These are phyloP conservation scores for Semnornis frantzii DNA, from an alignment of 2,113 vertebrate species.

Conservation along the genomic window DNA sequence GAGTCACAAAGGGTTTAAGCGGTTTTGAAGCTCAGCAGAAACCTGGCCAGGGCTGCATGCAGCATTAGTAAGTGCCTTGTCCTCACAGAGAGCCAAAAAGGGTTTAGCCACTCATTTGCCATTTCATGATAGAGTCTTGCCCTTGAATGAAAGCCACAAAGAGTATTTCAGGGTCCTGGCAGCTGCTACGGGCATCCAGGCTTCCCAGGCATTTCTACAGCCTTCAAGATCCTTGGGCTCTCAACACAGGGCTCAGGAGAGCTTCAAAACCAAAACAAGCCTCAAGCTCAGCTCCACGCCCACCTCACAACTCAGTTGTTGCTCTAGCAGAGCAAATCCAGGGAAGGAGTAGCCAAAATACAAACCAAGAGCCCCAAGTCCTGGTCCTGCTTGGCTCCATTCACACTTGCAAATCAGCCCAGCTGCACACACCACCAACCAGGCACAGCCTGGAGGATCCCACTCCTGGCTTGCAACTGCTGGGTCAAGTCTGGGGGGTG, in stretches of 20 bases:
- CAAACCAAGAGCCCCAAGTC: not conserved
- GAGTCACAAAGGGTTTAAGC: not conserved
- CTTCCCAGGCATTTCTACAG: not conserved
- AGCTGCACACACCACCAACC: not conserved
- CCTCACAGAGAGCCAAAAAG: not conserved
- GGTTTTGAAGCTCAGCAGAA: not conserved
- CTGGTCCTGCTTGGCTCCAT: not conserved
- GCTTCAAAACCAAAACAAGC: not conserved
- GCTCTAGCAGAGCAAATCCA: not conserved
- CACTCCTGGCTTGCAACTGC: not conserved
- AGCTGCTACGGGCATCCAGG: not conserved
- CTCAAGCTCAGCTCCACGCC: not conserved
- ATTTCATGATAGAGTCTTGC: not conserved
- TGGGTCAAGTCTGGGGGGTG: accelerated
- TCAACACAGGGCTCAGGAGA: not conserved
- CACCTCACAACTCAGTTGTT: not conserved
- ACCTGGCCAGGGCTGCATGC: not conserved
- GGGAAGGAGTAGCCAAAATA: not conserved
- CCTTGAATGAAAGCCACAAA: not conserved
- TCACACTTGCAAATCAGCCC: not conserved
- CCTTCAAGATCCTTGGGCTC: not conserved
- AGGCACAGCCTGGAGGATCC: not conserved
- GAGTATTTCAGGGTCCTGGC: not conserved
- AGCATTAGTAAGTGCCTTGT: not conserved
- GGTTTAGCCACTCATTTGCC: not conserved